Conservation (phyloP, 1,140 invertebrate species). For the Drosophila serrata region DNA sequence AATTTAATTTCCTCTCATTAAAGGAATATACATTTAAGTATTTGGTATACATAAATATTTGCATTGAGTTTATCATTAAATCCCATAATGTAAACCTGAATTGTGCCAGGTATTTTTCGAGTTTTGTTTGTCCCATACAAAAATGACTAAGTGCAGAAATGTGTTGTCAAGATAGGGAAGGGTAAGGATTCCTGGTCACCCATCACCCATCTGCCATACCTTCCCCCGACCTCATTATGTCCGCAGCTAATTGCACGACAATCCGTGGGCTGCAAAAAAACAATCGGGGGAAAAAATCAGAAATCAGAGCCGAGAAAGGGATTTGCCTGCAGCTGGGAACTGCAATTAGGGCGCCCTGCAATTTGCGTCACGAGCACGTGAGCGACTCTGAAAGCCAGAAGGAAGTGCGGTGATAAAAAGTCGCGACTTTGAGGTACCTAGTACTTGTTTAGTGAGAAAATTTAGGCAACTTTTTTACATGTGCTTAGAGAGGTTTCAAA, state of each 20-base stretch:
- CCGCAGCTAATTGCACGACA: conserved; percentile 40
- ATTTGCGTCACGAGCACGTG: conserved; percentile 60
- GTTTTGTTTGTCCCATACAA: conserved; percentile 4
- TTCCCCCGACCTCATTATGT: conserved; percentile 36
- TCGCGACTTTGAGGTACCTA: background rate
- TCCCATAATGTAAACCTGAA: conserved; percentile 7
- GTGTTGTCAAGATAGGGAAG: conserved; percentile 26
- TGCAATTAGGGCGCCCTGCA: conserved; percentile 49
- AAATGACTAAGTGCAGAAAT: conserved; percentile 42
- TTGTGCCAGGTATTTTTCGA: conserved; percentile 16
- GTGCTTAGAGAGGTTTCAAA: background rate
- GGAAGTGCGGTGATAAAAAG: background rate
- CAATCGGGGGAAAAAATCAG: conserved; percentile 22
- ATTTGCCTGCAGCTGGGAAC: conserved; percentile 42
- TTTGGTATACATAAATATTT: background rate
- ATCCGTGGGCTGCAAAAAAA: conserved; percentile 28
- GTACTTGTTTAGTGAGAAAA: background rate
- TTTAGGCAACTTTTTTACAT: too few relatives aligned
- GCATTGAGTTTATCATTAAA: background rate
- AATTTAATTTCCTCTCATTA: background rate
- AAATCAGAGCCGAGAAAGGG: conserved; percentile 25
- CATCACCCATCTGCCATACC: background rate
- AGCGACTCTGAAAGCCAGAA: conserved; percentile 13
- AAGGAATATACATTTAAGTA: background rate
- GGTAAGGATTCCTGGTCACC: background rate